Evolutionary conservation across 2,888 invertebrate genomes (phyloP), one percentile per base, ranked within the genome.

Genomic region (Ormyrus rosae): DNA sequence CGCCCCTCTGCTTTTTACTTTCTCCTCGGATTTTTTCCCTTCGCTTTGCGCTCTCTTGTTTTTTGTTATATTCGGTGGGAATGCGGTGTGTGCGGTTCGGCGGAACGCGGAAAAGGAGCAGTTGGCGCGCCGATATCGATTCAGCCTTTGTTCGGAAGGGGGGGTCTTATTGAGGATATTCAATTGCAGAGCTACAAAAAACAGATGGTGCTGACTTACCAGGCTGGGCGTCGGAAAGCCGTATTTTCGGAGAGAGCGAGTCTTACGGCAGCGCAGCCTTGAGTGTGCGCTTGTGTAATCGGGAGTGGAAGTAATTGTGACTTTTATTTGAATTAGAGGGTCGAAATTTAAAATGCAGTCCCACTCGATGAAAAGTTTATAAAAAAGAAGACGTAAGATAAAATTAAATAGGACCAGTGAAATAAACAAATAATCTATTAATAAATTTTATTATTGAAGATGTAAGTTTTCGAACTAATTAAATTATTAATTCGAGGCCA

Each of bases 51-150:
- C 34, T 34, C 34, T 34, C 34, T 50, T 46, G 1, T 64, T 13
- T 64, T 69, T 50, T 5, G 73, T 70, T 61, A 53, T 71, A 67
- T 71, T 75, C 65, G 60, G 69, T 63, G 70, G 70, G 58, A 70
- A 65, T 34, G 48, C 53, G 53, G 58, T 34, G 34, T 34, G 34
- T 34, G 34, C 34, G 34, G 34, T 34, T 34, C 34, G 34, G 11
- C 0, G 56, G 6, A 34, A 34, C 34, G 64, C 64, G 61, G 73
- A 63, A 63, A 78, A 70, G 63, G 81, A 81, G 78, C 81, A 81
- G 78, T 81, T 81, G 81, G 81, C 78, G 68, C 64, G 76, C n/a
- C 72, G 70, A 65, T 81, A 81, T 81, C 81, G 81, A 81, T 81
- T 81, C 56, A 51, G 81, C 78, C 65, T 78, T 81, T 81, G 78